A percentile compares a stretch with the other conserved stretches of the same genome.
phyloP scores from a whole-genome alignment of 2,888 invertebrate species.

The Caenorhabditis panamensis region DNA sequence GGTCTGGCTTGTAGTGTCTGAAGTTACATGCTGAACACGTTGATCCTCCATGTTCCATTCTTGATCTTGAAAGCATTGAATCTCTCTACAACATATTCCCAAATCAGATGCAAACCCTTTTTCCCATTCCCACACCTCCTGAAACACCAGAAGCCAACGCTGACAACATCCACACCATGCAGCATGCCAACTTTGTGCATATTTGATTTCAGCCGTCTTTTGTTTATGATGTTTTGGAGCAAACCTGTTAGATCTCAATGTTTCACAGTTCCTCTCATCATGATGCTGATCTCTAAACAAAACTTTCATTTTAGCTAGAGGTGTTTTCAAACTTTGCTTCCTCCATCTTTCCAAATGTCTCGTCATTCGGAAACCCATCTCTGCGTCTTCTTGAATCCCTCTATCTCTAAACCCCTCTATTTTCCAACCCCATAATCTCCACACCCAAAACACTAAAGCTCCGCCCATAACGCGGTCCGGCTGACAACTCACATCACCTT shows the following conservation, averaged over 20 bases:
- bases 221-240: neutral
- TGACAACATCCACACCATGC: slow-evolving; percentile 4
- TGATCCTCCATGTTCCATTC: too few species aligned
- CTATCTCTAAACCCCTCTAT: neutral
- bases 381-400: slow-evolving; percentile 1
- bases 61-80: too few species aligned
- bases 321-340: too few species aligned
- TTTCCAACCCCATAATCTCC: slow-evolving; percentile 28
- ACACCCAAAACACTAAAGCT: slow-evolving; percentile 11
- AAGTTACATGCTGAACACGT: too few species aligned
- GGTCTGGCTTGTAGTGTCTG: neutral
- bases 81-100: too few species aligned
- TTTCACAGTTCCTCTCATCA: neutral
- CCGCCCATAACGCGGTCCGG: slow-evolving; percentile 29
- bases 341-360: too few species aligned
- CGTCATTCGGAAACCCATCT: slow-evolving; percentile 17
- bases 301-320: too few species aligned
- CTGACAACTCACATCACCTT: neutral
- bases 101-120: too few species aligned
- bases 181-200: neutral
- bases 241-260: neutral
- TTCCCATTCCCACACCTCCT: neutral
- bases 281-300: too few species aligned
- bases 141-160: slow-evolving; percentile 9
- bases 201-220: neutral